phyloP scores from a whole-genome alignment of 2,888 invertebrate genomes.

The Alentia gelatinosa region DNA sequence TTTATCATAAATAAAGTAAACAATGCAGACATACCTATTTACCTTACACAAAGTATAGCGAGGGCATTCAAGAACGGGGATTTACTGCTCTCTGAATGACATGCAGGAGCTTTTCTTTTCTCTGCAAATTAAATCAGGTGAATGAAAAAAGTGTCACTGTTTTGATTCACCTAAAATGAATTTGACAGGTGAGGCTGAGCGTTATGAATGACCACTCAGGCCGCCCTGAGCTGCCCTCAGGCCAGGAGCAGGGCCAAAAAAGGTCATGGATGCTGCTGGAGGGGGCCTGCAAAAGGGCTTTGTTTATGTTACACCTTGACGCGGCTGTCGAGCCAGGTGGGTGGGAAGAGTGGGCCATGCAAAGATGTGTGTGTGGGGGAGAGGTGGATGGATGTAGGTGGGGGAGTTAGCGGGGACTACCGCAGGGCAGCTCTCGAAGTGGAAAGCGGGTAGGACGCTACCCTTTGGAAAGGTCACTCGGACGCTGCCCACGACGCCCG shows the following conservation, averaged over 20 bases:
- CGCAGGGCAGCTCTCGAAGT: not conserved
- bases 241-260: not conserved
- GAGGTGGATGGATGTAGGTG: not conserved
- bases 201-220: not conserved
- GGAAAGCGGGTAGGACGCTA: not conserved
- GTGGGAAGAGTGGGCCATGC: not conserved
- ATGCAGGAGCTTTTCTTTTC: no score
- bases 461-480: not conserved
- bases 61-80: no score
- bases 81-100: no score
- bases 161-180: not conserved
- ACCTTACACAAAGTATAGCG: no score
- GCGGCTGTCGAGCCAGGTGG: not conserved
- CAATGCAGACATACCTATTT: no score
- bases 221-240: not conserved
- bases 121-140: constrained; percentile 7
- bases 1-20: no score
- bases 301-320: not conserved
- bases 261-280: not conserved
- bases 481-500: not conserved
- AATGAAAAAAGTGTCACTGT: not conserved
- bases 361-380: not conserved
- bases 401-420: not conserved
- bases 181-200: not conserved
- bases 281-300: not conserved